These are phyloP conservation scores for Daboia siamensis DNA, from an alignment of 2,113 vertebrate species.

Conservation along the genomic window DNA sequence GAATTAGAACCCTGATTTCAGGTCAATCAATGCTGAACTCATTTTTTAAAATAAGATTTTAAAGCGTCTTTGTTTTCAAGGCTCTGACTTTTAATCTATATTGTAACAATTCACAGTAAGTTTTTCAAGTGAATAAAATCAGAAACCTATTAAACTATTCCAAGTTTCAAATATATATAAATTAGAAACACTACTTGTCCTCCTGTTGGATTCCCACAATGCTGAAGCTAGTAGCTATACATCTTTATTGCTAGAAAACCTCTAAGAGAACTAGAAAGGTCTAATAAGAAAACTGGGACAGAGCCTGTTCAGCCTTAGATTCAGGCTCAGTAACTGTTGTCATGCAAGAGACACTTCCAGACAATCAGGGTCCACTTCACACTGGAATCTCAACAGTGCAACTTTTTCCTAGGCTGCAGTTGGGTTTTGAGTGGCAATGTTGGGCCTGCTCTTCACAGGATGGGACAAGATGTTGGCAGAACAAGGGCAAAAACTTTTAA, in stretches of 20 bases:
- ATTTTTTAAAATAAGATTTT: constrained; percentile 43
- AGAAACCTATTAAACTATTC: constrained; percentile 15
- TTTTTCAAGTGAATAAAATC: constrained; percentile 21
- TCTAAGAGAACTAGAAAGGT: constrained; percentile 16
- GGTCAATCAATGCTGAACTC: constrained; percentile 51
- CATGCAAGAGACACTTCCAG: not conserved
- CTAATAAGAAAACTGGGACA: constrained; percentile 3
- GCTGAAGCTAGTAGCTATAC: constrained; percentile 18
- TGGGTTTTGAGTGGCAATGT: not conserved
- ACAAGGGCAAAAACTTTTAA: not conserved
- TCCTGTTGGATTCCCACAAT: not conserved
- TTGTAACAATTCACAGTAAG: constrained; percentile 25
- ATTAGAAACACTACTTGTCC: constrained; percentile 2
- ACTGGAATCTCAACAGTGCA: not conserved
- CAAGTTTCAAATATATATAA: not conserved
- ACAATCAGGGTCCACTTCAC: not conserved
- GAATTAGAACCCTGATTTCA: constrained; percentile 43
- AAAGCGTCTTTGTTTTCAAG: constrained; percentile 34
- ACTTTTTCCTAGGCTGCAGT: not conserved
- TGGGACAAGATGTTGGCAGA: not conserved
- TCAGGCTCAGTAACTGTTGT: not conserved
- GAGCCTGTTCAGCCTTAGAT: not conserved
- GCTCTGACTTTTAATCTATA: constrained; percentile 35
- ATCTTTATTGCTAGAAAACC: constrained; percentile 51
- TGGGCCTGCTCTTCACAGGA: not conserved